These are phyloP conservation scores for Haliclona indistincta DNA, from an alignment of 37 sponge, comb jelly and placozoan species.

Conservation along the genomic window DNA sequence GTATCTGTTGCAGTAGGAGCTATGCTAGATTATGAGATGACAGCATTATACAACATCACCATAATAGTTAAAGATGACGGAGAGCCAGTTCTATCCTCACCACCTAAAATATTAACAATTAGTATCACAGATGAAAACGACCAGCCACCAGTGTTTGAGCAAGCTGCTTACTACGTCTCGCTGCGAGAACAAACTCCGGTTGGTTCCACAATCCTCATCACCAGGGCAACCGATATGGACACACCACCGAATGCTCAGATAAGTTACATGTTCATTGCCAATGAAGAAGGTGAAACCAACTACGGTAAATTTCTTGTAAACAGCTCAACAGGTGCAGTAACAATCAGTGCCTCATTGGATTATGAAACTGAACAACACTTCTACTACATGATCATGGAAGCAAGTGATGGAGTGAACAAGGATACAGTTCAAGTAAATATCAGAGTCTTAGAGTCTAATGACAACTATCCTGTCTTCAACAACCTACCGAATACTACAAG, in stretches of 20 bases:
- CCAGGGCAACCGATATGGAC: constrained; percentile 43
- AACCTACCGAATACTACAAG: constrained; percentile 39
- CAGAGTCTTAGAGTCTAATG: constrained; percentile 68
- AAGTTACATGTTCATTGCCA: constrained; percentile 31
- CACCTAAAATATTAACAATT: constrained; percentile 17
- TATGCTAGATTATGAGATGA: constrained; percentile 29
- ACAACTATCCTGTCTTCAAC: constrained; percentile 48
- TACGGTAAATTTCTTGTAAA: constrained; percentile 51
- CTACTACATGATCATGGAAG: constrained; percentile 55
- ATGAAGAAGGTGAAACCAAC: constrained; percentile 30
- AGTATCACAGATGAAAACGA: constrained; percentile 52
- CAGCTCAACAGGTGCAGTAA: constrained; percentile 28
- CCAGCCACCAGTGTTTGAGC: constrained; percentile 46
- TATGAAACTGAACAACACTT: constrained; percentile 37
- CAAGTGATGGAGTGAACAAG: constrained; percentile 34
- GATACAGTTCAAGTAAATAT: constrained; percentile 43
- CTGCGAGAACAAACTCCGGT: constrained; percentile 45
- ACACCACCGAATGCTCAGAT: constrained; percentile 14
- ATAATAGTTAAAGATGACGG: constrained; percentile 38
- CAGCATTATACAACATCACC: constrained; percentile 6
- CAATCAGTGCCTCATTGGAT: constrained; percentile 25
- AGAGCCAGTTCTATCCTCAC: constrained; percentile 7
- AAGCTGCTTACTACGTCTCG: constrained; percentile 9
- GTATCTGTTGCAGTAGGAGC: constrained; percentile 45
- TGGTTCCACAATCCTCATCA: not conserved